These are phyloP conservation scores for Podabrus alpinus DNA, from an alignment of 2,888 invertebrate species.

Conservation along the genomic window DNA sequence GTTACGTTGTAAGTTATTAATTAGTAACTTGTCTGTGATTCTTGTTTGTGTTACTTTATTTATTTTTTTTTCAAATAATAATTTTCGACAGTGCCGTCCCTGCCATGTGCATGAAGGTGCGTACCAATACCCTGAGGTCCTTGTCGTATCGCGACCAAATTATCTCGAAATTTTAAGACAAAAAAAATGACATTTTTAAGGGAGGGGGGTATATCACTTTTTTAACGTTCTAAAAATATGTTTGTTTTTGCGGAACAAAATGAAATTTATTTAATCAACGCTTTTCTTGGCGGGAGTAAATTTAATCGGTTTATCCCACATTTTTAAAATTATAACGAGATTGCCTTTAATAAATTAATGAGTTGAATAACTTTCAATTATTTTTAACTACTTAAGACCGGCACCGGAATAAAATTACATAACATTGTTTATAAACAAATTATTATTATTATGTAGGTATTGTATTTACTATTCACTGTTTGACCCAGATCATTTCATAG, in stretches of 20 bases:
- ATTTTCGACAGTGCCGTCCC: neutral
- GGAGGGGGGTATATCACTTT: neutral
- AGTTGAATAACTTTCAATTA: neutral
- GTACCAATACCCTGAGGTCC: too few relatives aligned
- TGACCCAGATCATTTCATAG: neutral
- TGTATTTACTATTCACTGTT: neutral
- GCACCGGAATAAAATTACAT: neutral
- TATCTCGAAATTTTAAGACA: too few relatives aligned
- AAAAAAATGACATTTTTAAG: too few relatives aligned
- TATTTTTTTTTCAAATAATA: neutral
- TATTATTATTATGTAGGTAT: neutral
- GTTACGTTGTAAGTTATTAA: neutral
- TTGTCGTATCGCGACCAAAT: too few relatives aligned
- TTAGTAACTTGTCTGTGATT: neutral
- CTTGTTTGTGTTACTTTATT: neutral
- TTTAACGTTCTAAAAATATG: neutral
- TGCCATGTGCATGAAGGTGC: too few relatives aligned
- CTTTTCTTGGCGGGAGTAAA: neutral
- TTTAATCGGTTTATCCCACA: neutral
- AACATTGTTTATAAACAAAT: neutral
- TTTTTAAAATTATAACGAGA: neutral
- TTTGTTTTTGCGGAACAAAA: neutral
- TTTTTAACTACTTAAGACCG: neutral
- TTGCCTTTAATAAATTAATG: neutral
- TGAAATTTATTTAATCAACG: too few relatives aligned